Percentiles rank a stretch among this genome's conserved stretches.
These are phyloP conservation scores for Diplolepis rosae DNA, from an alignment of 2,888 invertebrate genomes.

Conservation along the genomic window DNA sequence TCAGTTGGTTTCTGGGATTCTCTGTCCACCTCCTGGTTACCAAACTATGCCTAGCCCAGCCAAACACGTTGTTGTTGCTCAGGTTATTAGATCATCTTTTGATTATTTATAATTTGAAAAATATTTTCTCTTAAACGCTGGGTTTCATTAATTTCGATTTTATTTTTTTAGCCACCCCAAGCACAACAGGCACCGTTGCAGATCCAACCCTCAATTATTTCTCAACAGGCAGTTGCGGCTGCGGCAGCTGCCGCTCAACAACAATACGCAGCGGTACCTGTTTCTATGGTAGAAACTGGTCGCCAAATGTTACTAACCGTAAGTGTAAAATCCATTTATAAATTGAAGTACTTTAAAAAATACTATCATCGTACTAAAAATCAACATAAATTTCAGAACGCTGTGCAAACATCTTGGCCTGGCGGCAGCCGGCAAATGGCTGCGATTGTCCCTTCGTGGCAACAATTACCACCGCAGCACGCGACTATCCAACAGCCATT, in stretches of 20 bases:
- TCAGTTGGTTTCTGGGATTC: conserved; percentile 93
- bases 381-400: conserved; percentile 74
- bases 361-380: background rate
- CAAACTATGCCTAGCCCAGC: conserved; percentile 85
- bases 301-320: conserved; percentile 86
- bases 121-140: background rate
- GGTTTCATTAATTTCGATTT: background rate
- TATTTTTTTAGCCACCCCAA: conserved; percentile 72
- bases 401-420: conserved; percentile 83
- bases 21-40: conserved; percentile 89
- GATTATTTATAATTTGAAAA: background rate
- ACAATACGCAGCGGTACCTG: conserved; percentile 88
- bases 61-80: conserved; percentile 81
- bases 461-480: conserved; percentile 82
- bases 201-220: conserved; percentile 85
- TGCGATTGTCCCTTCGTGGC: conserved; percentile 87
- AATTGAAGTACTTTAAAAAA: background rate
- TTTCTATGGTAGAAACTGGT: conserved; percentile 93
- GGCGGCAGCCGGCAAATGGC: conserved; percentile 85
- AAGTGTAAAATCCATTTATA: conserved; percentile 59
- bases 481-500: conserved; percentile 79
- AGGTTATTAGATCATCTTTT: conserved; percentile 57
- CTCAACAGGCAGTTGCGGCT: conserved; percentile 81
- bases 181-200: conserved; percentile 82
- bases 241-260: conserved; percentile 83